phyloP scores from a whole-genome alignment of 1,140 invertebrate genomes.

The Samia ricini region DNA sequence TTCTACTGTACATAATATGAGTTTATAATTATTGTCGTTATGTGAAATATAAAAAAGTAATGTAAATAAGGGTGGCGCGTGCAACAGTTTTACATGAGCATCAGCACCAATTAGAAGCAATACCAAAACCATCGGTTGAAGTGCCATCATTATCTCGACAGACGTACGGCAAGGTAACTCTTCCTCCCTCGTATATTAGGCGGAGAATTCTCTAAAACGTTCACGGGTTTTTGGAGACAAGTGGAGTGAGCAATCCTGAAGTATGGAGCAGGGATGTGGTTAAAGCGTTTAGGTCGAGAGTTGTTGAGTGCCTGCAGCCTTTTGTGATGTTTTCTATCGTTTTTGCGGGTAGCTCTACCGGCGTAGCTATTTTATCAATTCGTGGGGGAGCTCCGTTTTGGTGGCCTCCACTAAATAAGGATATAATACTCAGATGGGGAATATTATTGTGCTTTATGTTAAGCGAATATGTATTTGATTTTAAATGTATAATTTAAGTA shows the following conservation, averaged over 20 bases:
- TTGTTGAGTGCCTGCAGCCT: slow-evolving; percentile 58
- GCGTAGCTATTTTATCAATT: slow-evolving; percentile 73
- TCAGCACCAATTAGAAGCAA: slow-evolving; percentile 73
- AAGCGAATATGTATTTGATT: background rate
- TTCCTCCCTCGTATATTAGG: slow-evolving; percentile 46
- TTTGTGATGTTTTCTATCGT: slow-evolving; percentile 72
- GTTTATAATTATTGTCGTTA: background rate
- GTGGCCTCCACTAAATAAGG: slow-evolving; percentile 36
- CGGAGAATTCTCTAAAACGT: slow-evolving; percentile 57
- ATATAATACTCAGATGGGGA: slow-evolving; percentile 28
- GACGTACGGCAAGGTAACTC: slow-evolving; percentile 43
- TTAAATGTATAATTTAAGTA: background rate
- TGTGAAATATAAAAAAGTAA: background rate
- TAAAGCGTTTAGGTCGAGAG: slow-evolving; percentile 75
- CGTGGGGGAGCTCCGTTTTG: slow-evolving; percentile 58
- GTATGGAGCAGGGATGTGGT: slow-evolving; percentile 72
- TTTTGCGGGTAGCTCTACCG: slow-evolving; percentile 56
- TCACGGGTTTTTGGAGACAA: slow-evolving; percentile 73
- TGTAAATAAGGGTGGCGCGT: slow-evolving; percentile 66
- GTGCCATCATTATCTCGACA: slow-evolving; percentile 72
- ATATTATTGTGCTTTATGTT: slow-evolving; percentile 36
- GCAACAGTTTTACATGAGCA: slow-evolving; percentile 73
- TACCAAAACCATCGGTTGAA: slow-evolving; percentile 69
- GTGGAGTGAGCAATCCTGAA: slow-evolving; percentile 74
- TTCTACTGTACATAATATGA: no score